Conservation (phyloP, 1,140 invertebrate species). For the Telenomus remus region DNA sequence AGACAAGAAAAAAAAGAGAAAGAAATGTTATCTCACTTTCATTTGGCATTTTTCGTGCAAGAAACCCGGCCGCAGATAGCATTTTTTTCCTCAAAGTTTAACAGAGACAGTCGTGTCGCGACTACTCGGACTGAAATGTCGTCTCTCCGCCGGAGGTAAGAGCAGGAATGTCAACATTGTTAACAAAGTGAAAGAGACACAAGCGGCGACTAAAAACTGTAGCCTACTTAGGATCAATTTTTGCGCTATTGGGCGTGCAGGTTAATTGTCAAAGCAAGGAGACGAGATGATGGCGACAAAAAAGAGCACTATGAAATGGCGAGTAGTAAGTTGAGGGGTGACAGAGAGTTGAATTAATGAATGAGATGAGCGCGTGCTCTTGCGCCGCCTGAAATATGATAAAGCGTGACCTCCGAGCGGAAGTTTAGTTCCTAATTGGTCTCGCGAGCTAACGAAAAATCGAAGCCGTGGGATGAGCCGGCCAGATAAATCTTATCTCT, state of each 20-base stretch:
- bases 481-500: slow-evolving; percentile 55
- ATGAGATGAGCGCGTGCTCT: slow-evolving; percentile 27
- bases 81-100: not conserved
- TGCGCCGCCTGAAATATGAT: slow-evolving; percentile 51
- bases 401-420: slow-evolving; percentile 56
- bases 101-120: not conserved
- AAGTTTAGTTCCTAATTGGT: slow-evolving; percentile 58
- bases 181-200: slow-evolving; percentile 16
- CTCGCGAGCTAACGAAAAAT: slow-evolving; percentile 56
- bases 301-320: slow-evolving; percentile 9
- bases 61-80: too few species aligned
- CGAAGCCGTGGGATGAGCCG: slow-evolving; percentile 55
- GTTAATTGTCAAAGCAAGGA: not conserved
- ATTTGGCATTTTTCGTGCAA: too few species aligned
- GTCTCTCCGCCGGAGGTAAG: not conserved
- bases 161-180: slow-evolving; percentile 20
- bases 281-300: not conserved
- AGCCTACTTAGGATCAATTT: slow-evolving; percentile 16
- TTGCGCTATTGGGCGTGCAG: not conserved
- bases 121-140: not conserved
- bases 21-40: too few species aligned
- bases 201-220: slow-evolving; percentile 2
- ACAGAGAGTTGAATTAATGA: slow-evolving; percentile 50
- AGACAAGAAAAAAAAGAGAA: too few species aligned
- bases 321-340: slow-evolving; percentile 31